A percentile compares a stretch with the other conserved stretches of the same genome.
Evolutionary conservation across 2,113 vertebrate species (phyloP).

Genomic region (Tursiops truncatus): DNA sequence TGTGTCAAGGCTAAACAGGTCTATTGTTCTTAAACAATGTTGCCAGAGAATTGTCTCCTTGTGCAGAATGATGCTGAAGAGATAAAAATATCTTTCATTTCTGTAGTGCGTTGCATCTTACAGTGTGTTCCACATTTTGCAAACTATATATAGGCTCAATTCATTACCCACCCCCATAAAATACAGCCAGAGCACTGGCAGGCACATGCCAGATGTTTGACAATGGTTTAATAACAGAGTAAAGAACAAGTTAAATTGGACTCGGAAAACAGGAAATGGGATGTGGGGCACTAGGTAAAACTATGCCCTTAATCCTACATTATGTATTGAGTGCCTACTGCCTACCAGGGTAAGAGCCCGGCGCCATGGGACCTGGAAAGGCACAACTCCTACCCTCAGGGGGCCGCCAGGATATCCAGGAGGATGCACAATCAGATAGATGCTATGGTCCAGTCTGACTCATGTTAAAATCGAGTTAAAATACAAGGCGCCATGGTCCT

Average conservation of each 20-base stretch:
- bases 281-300: slow-evolving; percentile 69
- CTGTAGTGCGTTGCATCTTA: slow-evolving; percentile 72
- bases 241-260: slow-evolving; percentile 65
- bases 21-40: slow-evolving; percentile 68
- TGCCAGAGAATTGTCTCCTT: slow-evolving; percentile 59
- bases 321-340: neutral
- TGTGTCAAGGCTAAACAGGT: slow-evolving; percentile 65
- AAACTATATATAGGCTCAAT: slow-evolving; percentile 76
- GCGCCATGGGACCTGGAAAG: neutral
- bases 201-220: slow-evolving; percentile 77
- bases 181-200: slow-evolving; percentile 65
- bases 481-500: neutral
- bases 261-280: slow-evolving; percentile 62
- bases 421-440: neutral
- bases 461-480: neutral
- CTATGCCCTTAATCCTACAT: neutral
- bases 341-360: neutral
- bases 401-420: neutral
- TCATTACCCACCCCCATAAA: slow-evolving; percentile 76
- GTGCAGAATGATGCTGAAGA: slow-evolving; percentile 65
- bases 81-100: slow-evolving; percentile 79
- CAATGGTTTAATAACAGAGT: slow-evolving; percentile 72
- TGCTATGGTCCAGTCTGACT: neutral
- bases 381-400: neutral
- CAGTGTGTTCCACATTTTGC: slow-evolving; percentile 74